Evolutionary conservation across 2,797 vertebrate species (phyloP), one percentile per base, ranked within the genome.

Genomic region (Philypnodon macrostomus): DNA sequence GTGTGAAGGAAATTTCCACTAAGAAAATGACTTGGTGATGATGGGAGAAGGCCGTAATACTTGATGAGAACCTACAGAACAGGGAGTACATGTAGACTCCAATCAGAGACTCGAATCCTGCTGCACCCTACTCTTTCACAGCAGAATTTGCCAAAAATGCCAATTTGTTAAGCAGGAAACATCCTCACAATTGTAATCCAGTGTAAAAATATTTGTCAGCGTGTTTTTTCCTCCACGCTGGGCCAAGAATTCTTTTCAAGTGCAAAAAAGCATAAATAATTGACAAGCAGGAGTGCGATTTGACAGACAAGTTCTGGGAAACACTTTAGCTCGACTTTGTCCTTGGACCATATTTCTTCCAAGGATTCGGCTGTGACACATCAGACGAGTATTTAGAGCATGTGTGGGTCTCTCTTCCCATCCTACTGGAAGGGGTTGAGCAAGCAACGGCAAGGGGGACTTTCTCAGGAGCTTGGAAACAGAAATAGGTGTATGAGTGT

Each of bases 301-400:
- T 63, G 53, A 65, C 31, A 58, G 53, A 67, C 58, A 57, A 50
- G 54, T 57, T 72, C 65, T 78, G 57, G 52, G 53, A 70, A 60
- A 32, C 33, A 29, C 48, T 60, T 26, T 37, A 12, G 31, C n/a
- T 11, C 18, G 18, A 55, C 36, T 62, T 8, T 36, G 40, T 64
- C 48, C 58, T 58, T 65, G 58, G 63, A 76, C 39, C 29, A 21
- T 23, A 41, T 53, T 49, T 52, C 44, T 58, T 64, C 34, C 31
- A 21, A 35, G 47, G 38, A 47, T 42, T 61, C 23, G 26, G 31
- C 47, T 4, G 48, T 73, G 67, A 67, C 59, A 56, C 41, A 54
- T 51, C 24, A 16, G 31, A 50, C 37, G 52, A 69, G 52, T 66
- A 65, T 68, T 45, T 39, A 3, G 30, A 61, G 37, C 51, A 8